Evolutionary conservation across 2,113 vertebrate genomes (phyloP).

Genomic region (Cisticola juncidis): DNA sequence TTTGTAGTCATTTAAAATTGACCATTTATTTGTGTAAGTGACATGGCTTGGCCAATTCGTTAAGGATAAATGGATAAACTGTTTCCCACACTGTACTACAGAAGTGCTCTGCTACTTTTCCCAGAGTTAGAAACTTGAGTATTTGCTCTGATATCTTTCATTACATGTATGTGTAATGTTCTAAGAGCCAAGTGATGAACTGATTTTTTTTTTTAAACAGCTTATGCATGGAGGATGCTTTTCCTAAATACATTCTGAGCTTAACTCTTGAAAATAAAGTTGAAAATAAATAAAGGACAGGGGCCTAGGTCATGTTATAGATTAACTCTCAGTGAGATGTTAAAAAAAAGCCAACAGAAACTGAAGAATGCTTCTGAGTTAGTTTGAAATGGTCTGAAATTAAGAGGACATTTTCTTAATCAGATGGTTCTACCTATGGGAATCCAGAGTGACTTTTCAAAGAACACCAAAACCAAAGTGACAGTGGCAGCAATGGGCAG

Average conservation of each 20-base stretch:
- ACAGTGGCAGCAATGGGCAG: background rate
- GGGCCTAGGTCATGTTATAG: background rate
- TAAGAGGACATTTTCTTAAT: background rate
- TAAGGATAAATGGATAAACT: background rate
- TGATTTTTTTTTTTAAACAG: background rate
- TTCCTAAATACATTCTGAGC: background rate
- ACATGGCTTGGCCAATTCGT: background rate
- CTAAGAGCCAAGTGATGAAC: background rate
- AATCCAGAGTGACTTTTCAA: background rate
- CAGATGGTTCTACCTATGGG: background rate
- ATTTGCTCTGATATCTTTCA: background rate
- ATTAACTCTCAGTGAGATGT: background rate
- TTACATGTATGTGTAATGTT: accelerated
- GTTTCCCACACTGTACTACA: background rate
- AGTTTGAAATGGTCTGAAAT: background rate
- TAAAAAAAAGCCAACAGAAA: background rate
- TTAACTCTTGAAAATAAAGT: background rate
- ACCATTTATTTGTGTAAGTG: background rate
- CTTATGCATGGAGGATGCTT: background rate
- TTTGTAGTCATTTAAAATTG: background rate
- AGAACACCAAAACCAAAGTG: background rate
- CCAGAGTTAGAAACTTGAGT: background rate
- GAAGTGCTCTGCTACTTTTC: background rate
- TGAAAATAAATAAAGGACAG: background rate
- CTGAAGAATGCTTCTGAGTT: background rate